Percentiles rank a stretch among this genome's conserved stretches.
Conservation (phyloP, 2,797 vertebrate genomes). For the Hylomyscus alleni region DNA sequence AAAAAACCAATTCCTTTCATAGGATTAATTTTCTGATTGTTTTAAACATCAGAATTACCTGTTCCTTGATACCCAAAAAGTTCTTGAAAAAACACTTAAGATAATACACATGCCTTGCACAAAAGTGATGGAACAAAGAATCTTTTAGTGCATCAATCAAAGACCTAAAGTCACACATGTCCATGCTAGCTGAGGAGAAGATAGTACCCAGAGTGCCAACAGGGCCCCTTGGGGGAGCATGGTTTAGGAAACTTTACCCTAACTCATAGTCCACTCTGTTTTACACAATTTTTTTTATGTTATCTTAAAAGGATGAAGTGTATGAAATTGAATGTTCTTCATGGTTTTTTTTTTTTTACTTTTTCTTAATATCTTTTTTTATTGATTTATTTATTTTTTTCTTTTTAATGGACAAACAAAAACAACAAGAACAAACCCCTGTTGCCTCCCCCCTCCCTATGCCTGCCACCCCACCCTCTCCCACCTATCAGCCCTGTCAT, state of each 20-base stretch:
- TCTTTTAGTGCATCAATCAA: constrained; percentile 6
- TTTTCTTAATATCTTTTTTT: too few relatives aligned
- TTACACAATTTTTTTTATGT: constrained; percentile 14
- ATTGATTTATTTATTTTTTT: too few relatives aligned
- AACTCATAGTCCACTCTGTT: not conserved
- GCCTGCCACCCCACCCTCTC: too few relatives aligned
- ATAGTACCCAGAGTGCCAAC: not conserved
- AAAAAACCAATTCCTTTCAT: constrained; percentile 19
- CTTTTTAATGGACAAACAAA: too few relatives aligned
- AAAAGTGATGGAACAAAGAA: not conserved
- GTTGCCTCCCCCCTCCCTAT: too few relatives aligned
- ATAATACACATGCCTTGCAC: not conserved
- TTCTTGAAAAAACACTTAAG: constrained; percentile 37
- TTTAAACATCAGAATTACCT: constrained; percentile 36
- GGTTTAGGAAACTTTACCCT: constrained; percentile 1
- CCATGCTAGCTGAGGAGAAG: not conserved
- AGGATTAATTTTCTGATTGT: not conserved
- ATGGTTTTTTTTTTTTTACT: too few relatives aligned
- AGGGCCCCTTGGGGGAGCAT: not conserved
- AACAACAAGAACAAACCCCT: too few relatives aligned
- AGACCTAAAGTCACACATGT: not conserved
- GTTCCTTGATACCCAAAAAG: constrained; percentile 36
- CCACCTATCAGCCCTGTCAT: too few relatives aligned
- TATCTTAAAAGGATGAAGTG: not conserved
- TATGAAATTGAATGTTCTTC: constrained; percentile 28